These are phyloP conservation scores for Euwallacea fornicatus DNA, from an alignment of 1,140 invertebrate species.

Conservation along the genomic window DNA sequence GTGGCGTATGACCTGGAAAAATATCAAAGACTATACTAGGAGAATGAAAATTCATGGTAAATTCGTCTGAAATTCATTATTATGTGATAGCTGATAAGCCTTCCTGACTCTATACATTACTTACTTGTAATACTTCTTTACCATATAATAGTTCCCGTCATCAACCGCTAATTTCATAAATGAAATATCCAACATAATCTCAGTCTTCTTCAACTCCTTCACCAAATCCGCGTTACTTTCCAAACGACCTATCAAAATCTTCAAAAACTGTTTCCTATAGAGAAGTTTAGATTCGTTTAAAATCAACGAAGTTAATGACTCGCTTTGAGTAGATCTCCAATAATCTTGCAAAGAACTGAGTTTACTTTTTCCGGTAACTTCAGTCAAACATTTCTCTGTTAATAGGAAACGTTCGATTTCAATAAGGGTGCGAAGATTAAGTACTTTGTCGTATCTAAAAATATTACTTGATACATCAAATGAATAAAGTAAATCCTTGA, in stretches of 20 bases:
- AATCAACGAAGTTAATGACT: constrained; percentile 35
- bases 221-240: constrained; percentile 11
- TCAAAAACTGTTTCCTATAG: constrained; percentile 43
- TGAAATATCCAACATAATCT: constrained; percentile 44
- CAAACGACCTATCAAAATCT: constrained; percentile 30
- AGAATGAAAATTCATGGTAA: neutral
- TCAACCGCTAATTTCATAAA: constrained; percentile 53
- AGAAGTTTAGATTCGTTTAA: constrained; percentile 42
- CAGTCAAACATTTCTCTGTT: constrained; percentile 17
- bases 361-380: constrained; percentile 4
- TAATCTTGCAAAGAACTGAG: constrained; percentile 15
- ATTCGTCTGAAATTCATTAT: too few relatives aligned
- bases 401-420: constrained; percentile 52
- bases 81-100: too few relatives aligned
- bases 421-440: constrained; percentile 53
- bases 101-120: neutral
- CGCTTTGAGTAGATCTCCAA: constrained; percentile 31
- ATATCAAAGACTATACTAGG: neutral
- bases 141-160: constrained; percentile 53
- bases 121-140: constrained; percentile 49
- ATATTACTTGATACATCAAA: neutral
- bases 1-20: constrained; percentile 11
- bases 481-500: neutral
- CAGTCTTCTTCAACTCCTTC: constrained; percentile 26
- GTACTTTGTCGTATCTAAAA: constrained; percentile 47